phyloP scores from a whole-genome alignment of 2,113 vertebrate genomes.

The Tauraco erythrolophus region DNA sequence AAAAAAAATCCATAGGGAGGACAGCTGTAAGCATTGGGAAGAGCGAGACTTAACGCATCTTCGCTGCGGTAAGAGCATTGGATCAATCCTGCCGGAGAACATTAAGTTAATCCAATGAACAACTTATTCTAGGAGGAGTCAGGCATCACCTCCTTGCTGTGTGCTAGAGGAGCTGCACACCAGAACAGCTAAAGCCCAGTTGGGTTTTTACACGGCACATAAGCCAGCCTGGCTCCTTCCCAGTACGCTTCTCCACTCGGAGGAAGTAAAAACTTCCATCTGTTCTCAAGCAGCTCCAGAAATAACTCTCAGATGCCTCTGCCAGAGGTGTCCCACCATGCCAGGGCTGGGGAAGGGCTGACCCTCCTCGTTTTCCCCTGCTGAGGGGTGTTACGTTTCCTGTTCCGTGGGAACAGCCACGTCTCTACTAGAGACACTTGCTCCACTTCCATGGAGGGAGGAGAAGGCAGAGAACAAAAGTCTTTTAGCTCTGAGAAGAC shows the following conservation, averaged over 20 bases:
- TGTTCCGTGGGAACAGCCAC: neutral
- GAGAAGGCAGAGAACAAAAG: neutral
- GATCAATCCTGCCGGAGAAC: neutral
- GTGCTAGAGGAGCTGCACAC: neutral
- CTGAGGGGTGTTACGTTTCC: neutral
- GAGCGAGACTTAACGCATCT: fast-evolving
- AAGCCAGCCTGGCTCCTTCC: neutral
- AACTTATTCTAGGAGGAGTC: neutral
- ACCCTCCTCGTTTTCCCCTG: neutral
- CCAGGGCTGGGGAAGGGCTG: neutral
- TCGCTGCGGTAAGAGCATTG: neutral
- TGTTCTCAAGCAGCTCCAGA: neutral
- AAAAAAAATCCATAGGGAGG: neutral
- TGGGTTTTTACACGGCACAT: fast-evolving
- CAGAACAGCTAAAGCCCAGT: neutral
- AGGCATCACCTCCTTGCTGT: neutral
- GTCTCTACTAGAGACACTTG: neutral
- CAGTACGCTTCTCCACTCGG: neutral
- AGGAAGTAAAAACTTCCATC: neutral
- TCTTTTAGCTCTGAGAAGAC: neutral
- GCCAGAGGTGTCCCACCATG: neutral
- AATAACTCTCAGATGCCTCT: neutral
- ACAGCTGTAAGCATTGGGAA: neutral
- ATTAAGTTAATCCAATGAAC: neutral
- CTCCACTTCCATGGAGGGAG: neutral